Evolutionary conservation across 2,113 vertebrate genomes (phyloP), one percentile per base, ranked within the genome.

Genomic region (Reinhardtius hippoglossoides): DNA sequence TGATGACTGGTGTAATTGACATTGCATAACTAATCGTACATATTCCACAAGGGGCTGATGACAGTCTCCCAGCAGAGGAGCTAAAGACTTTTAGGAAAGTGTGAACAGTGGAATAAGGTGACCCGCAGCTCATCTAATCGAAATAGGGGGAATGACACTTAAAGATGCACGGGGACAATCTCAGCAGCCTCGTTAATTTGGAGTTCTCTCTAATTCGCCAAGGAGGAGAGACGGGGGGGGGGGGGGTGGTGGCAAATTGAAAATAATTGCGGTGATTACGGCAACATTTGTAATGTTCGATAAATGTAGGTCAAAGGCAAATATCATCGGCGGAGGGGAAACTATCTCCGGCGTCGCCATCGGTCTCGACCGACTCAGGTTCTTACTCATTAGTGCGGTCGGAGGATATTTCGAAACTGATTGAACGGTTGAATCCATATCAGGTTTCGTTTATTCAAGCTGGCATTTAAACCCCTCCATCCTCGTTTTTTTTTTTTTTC

Each of bases 11-110:
- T 88, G 84, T 89, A 88, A 91, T 84, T 90, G 91, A 91, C 86
- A 81, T 88, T 82, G 90, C 87, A 88, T 88, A 78, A 89, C 91
- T 90, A 92, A 93, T 92, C 88, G 82, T 87, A 88, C 81, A 88
- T 85, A 80, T 82, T 83, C 88, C 81, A 72, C 79, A 26, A 26
- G 82, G 63, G 90, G 64, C 80, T 68, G 80, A 89, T 83, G 82
- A 89, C 71, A 40, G 76, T 64, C 81, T 74, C 78, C 63, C 69
- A 37, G 60, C 52, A 62, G 80, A 88, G 76, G 71, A 83, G 86
- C 71, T 68, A 57, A 85, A 90, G 85, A 87, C 84, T 85, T 31
- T 86, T 64, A n/a, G 71, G 40, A 24, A 91, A 84, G 70, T 82
- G 35, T 74, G 60, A 85, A 80, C 26, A 65, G 15, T 54, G 61